phyloP scores from a whole-genome alignment of 2,113 vertebrate genomes.

The Bostrychus sinensis region DNA sequence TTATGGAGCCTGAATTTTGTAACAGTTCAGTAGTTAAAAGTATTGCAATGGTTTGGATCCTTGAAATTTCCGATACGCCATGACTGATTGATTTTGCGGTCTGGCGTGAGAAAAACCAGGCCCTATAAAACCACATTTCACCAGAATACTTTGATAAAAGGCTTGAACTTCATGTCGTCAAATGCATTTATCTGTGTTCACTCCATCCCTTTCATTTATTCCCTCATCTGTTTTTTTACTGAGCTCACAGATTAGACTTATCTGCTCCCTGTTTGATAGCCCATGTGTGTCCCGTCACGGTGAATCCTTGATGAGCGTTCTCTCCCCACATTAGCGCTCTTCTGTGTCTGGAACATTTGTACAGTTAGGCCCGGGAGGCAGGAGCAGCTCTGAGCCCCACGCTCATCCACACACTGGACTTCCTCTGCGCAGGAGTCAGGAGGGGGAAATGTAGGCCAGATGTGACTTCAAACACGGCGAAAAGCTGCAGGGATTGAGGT shows the following conservation, averaged over 20 bases:
- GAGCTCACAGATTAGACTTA: background rate
- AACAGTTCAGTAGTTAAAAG: too few relatives aligned
- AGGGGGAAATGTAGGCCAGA: slow-evolving; percentile 77
- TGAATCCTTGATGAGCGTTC: slow-evolving; percentile 16
- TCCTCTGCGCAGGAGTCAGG: slow-evolving; percentile 68
- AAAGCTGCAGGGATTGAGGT: slow-evolving; percentile 75
- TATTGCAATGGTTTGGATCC: too few relatives aligned
- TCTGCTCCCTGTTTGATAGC: background rate
- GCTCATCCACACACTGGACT: slow-evolving; percentile 68
- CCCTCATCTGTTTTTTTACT: background rate
- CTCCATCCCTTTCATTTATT: background rate
- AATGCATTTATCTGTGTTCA: background rate
- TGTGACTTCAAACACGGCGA: slow-evolving; percentile 78
- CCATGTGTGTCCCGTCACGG: slow-evolving; percentile 13
- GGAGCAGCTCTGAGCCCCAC: slow-evolving; percentile 40
- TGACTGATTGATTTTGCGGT: too few relatives aligned
- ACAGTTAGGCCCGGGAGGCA: slow-evolving; percentile 65
- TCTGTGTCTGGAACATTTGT: slow-evolving; percentile 41
- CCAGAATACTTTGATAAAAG: background rate
- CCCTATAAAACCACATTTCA: too few relatives aligned
- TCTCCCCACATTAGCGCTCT: slow-evolving; percentile 26
- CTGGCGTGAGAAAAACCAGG: too few relatives aligned
- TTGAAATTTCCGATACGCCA: too few relatives aligned
- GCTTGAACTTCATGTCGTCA: background rate
- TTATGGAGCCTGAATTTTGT: too few relatives aligned